These are phyloP conservation scores for Agrypnus murinus DNA, from an alignment of 2,888 invertebrate species.

Conservation along the genomic window DNA sequence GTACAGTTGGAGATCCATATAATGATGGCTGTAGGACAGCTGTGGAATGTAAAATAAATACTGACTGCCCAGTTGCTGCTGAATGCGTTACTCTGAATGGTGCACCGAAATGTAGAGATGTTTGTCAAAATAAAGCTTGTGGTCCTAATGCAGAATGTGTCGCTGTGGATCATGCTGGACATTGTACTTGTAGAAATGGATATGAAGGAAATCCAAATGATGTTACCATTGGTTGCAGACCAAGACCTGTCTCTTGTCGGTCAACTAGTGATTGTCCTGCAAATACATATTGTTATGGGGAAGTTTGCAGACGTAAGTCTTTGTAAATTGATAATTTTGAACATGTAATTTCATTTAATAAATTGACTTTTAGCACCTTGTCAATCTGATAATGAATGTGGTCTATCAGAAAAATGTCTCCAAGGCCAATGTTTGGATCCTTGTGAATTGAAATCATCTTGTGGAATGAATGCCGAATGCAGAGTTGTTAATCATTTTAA, in stretches of 20 bases:
- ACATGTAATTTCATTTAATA: too few species aligned
- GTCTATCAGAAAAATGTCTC: conserved; percentile 84
- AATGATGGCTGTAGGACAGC: conserved; percentile 87
- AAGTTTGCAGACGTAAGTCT: conserved; percentile 85
- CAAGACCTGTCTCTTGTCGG: conserved; percentile 82
- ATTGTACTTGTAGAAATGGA: conserved; percentile 86
- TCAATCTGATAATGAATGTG: conserved; percentile 86
- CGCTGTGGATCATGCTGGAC: conserved; percentile 82
- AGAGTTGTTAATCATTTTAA: conserved; percentile 81
- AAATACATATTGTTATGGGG: conserved; percentile 88
- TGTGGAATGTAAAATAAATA: conserved; percentile 86
- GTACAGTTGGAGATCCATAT: conserved; percentile 89
- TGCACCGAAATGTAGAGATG: conserved; percentile 87
- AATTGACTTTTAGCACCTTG: conserved; percentile 78
- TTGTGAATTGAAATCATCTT: conserved; percentile 83
- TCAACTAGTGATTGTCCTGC: conserved; percentile 83
- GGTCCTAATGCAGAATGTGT: conserved; percentile 90
- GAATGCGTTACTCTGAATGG: conserved; percentile 83
- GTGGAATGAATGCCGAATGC: conserved; percentile 90
- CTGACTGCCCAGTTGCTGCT: conserved; percentile 88
- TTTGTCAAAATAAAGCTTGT: conserved; percentile 85
- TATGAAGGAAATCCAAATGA: conserved; percentile 86
- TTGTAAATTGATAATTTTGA: too few species aligned
- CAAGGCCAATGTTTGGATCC: conserved; percentile 89
- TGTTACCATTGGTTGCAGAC: conserved; percentile 81